Evolutionary conservation across 2,113 vertebrate species (phyloP).

Genomic region (Piliocolobus tephrosceles): DNA sequence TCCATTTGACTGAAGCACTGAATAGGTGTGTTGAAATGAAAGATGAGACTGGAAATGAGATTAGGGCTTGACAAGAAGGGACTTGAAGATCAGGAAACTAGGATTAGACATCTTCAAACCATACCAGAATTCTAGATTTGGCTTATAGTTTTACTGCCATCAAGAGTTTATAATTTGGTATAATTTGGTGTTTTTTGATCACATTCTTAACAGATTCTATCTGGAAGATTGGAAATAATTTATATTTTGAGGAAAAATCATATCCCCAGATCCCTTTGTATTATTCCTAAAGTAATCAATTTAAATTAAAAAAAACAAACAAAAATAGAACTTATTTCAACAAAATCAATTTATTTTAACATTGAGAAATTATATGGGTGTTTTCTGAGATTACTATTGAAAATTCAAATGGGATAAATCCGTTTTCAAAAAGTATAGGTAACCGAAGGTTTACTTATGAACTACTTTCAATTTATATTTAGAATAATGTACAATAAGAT

Average conservation of each 20-base stretch:
- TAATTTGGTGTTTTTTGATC: neutral
- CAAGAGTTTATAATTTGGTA: neutral
- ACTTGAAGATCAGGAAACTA: neutral
- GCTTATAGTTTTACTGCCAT: neutral
- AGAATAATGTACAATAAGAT: neutral
- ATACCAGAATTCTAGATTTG: neutral
- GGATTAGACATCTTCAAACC: neutral
- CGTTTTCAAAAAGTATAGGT: neutral
- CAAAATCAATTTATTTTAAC: neutral
- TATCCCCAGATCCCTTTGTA: neutral
- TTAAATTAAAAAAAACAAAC: neutral
- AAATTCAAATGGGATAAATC: neutral
- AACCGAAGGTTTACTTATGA: neutral
- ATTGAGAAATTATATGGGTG: neutral
- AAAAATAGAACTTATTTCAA: neutral
- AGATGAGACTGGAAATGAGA: neutral
- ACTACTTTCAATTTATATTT: neutral
- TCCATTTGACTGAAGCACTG: neutral
- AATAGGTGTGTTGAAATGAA: neutral
- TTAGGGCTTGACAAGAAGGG: neutral
- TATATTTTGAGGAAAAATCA: neutral
- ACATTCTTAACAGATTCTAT: neutral
- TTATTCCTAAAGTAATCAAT: neutral
- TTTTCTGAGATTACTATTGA: neutral
- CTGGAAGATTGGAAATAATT: neutral